phyloP scores from a whole-genome alignment of 2,113 vertebrate genomes.

The Dasyprocta punctata region DNA sequence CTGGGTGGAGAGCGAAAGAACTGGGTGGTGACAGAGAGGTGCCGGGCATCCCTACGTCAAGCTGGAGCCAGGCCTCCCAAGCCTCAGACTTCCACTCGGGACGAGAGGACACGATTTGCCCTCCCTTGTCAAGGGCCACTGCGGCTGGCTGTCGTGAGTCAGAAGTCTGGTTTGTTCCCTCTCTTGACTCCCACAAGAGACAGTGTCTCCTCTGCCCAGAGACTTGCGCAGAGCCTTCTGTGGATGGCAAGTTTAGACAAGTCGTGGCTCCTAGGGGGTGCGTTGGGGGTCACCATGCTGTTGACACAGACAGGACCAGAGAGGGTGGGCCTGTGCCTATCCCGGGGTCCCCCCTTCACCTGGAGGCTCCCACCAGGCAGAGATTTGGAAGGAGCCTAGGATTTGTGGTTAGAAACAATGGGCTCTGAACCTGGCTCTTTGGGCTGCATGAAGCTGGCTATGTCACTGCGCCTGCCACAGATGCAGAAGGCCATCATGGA shows the following conservation, averaged over 20 bases:
- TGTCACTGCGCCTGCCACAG: background rate
- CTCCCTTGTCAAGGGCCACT: accelerated
- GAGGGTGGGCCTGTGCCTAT: background rate
- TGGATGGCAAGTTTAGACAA: background rate
- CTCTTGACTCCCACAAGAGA: background rate
- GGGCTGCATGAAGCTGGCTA: background rate
- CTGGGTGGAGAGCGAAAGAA: background rate
- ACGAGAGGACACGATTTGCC: too few relatives aligned
- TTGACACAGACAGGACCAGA: background rate
- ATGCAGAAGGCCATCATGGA: background rate
- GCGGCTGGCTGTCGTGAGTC: background rate
- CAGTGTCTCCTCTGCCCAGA: background rate
- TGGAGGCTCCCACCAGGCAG: accelerated
- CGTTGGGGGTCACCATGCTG: background rate
- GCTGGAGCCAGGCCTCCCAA: background rate
- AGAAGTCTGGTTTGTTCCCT: too few relatives aligned
- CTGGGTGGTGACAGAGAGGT: background rate
- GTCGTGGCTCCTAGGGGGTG: background rate
- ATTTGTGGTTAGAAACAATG: background rate
- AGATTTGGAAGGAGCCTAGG: background rate
- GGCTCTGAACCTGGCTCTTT: background rate
- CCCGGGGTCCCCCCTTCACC: background rate
- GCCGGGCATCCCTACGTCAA: background rate
- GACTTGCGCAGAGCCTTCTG: background rate
- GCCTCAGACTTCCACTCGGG: background rate